Percentiles rank a stretch among this genome's conserved stretches.
These are phyloP conservation scores for Drosophila peninsularis DNA, from an alignment of 2,888 invertebrate species.

Conservation along the genomic window DNA sequence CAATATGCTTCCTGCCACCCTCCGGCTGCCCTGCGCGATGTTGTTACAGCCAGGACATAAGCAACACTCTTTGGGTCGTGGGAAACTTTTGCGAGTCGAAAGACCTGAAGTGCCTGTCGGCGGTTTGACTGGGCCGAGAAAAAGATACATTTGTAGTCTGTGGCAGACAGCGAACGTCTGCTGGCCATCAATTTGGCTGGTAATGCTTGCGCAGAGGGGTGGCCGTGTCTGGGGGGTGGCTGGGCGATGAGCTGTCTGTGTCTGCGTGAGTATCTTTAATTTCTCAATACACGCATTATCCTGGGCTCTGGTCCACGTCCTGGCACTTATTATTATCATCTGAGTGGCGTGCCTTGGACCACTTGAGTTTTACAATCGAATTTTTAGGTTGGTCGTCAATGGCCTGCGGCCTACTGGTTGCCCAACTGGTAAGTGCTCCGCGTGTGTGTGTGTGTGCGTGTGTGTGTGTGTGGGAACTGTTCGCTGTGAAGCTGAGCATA, in stretches of 20 bases:
- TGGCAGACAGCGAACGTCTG: slow-evolving; percentile 73
- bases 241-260: slow-evolving; percentile 14
- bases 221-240: slow-evolving; percentile 17
- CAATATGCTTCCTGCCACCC: slow-evolving; percentile 22
- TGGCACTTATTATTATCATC: slow-evolving; percentile 71
- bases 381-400: slow-evolving; percentile 49
- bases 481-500: slow-evolving; percentile 75
- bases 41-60: slow-evolving; percentile 76
- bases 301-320: slow-evolving; percentile 49
- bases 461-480: slow-evolving; percentile 67
- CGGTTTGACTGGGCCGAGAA: slow-evolving; percentile 63
- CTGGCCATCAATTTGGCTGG: slow-evolving; percentile 74
- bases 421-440: slow-evolving; percentile 16
- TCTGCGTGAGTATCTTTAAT: slow-evolving; percentile 78
- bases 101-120: slow-evolving; percentile 67
- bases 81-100: slow-evolving; percentile 55
- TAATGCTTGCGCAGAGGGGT: slow-evolving; percentile 33
- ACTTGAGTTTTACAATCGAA: slow-evolving; percentile 75
- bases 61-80: slow-evolving; percentile 79
- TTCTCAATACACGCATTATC: slow-evolving; percentile 71
- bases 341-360: slow-evolving; percentile 45
- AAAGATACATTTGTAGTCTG: slow-evolving; percentile 76
- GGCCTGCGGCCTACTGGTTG: slow-evolving; percentile 25
- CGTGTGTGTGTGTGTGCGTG: slow-evolving; percentile 61
- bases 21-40: slow-evolving; percentile 25